A percentile compares a stretch with the other conserved stretches of the same genome.
Evolutionary conservation across 2,888 invertebrate species (phyloP).

Genomic region (Apotomis capreana): DNA sequence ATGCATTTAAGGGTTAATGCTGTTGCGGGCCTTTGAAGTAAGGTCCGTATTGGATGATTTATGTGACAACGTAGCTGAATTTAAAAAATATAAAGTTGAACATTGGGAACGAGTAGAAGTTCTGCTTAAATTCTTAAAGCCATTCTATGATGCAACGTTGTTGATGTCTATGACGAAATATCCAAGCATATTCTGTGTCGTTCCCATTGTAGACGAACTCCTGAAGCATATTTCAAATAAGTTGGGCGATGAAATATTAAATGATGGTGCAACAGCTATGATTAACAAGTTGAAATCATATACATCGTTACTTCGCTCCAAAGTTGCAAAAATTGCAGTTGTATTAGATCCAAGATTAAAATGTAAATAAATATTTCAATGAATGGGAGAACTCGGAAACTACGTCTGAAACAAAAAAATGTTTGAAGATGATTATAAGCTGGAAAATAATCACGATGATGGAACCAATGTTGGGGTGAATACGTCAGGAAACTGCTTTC

Average conservation of each 20-base stretch:
- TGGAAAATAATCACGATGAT: constrained; percentile 9
- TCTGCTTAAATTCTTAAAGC: constrained; percentile 11
- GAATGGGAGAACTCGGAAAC: not conserved
- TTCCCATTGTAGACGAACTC: constrained; percentile 5
- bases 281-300: constrained; percentile 12
- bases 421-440: not conserved
- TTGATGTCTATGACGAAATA: constrained; percentile 16
- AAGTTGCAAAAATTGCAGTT: constrained; percentile 11
- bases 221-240: constrained; percentile 7
- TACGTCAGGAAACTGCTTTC: constrained; percentile 9
- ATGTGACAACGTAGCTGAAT: constrained; percentile 5
- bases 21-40: constrained; percentile 5
- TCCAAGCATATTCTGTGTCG: constrained; percentile 21
- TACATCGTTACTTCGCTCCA: constrained; percentile 9
- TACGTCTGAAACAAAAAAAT: not conserved
- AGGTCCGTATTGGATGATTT: not conserved
- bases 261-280: constrained; percentile 17
- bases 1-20: too few species aligned
- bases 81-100: constrained; percentile 14
- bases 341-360: constrained; percentile 15
- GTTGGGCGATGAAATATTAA: too few species aligned
- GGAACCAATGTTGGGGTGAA: constrained; percentile 7
- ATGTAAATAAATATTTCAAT: constrained; percentile 2
- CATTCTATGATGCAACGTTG: constrained; percentile 9
- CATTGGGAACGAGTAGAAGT: constrained; percentile 13